phyloP scores from a whole-genome alignment of 2,888 invertebrate genomes.

The Drosophila gaucha region DNA sequence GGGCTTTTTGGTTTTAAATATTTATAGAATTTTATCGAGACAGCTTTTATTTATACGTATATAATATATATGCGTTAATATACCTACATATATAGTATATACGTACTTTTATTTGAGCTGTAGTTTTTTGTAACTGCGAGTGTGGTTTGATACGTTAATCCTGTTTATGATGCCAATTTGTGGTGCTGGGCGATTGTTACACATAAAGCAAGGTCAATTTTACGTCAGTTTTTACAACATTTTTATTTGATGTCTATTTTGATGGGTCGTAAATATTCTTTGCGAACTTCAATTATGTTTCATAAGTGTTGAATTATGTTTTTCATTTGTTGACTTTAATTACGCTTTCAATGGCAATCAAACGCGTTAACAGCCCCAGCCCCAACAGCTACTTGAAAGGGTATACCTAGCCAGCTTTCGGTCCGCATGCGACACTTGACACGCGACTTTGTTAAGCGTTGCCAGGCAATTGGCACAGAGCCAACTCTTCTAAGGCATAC shows the following conservation, averaged over 20 bases:
- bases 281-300: constrained; percentile 23
- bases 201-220: neutral
- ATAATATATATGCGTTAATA: no score
- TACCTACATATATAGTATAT: neutral
- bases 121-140: neutral
- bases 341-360: constrained; percentile 57
- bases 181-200: neutral
- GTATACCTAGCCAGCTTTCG: constrained; percentile 16
- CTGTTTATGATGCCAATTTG: constrained; percentile 29
- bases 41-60: constrained; percentile 7
- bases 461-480: constrained; percentile 30
- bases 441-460: constrained; percentile 58
- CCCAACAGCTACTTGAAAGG: constrained; percentile 21
- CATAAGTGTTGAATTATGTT: constrained; percentile 25
- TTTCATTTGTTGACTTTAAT: constrained; percentile 45
- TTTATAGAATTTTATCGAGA: constrained; percentile 58
- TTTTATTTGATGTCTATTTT: constrained; percentile 25
- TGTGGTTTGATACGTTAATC: constrained; percentile 31
- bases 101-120: neutral
- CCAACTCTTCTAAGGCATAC: constrained; percentile 3
- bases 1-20: constrained; percentile 22
- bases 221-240: neutral
- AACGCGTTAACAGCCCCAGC: constrained; percentile 42
- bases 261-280: constrained; percentile 11
- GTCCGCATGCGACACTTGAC: constrained; percentile 63